These are phyloP conservation scores for Corbicula japonica DNA, from an alignment of 2,888 invertebrate genomes.

Conservation along the genomic window DNA sequence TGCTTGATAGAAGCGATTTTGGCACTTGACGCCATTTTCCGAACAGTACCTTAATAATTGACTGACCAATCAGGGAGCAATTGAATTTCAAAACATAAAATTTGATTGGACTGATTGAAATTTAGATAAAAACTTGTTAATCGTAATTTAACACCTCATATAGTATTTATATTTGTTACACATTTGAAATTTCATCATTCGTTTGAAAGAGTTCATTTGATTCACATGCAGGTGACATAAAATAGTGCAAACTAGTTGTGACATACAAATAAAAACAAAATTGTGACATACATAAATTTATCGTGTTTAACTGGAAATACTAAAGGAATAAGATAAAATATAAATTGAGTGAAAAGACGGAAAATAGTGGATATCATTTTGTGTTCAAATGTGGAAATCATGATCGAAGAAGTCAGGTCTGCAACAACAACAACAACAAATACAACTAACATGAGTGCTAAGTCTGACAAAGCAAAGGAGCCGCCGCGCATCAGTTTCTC, in stretches of 20 bases:
- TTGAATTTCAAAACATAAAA: conserved; percentile 47
- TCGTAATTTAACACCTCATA: conserved; percentile 37
- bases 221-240: background rate
- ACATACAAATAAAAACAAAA: background rate
- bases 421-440: background rate
- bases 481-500: conserved; percentile 67
- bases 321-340: no score
- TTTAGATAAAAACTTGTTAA: conserved; percentile 45
- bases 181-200: conserved; percentile 21
- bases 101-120: conserved; percentile 47
- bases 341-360: no score
- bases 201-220: background rate
- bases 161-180: conserved; percentile 34
- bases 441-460: conserved; percentile 2
- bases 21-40: conserved; percentile 58
- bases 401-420: conserved; percentile 9
- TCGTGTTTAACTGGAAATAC: background rate
- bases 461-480: no score
- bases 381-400: background rate
- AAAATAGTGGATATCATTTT: no score
- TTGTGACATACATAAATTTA: background rate
- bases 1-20: conserved; percentile 57
- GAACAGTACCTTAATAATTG: conserved; percentile 63
- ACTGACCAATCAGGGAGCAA: conserved; percentile 61
- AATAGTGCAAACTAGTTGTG: no score